A percentile compares a stretch with the other conserved stretches of the same genome.
phyloP scores from a whole-genome alignment of 1,140 invertebrate species.

The Tribolium madens region DNA sequence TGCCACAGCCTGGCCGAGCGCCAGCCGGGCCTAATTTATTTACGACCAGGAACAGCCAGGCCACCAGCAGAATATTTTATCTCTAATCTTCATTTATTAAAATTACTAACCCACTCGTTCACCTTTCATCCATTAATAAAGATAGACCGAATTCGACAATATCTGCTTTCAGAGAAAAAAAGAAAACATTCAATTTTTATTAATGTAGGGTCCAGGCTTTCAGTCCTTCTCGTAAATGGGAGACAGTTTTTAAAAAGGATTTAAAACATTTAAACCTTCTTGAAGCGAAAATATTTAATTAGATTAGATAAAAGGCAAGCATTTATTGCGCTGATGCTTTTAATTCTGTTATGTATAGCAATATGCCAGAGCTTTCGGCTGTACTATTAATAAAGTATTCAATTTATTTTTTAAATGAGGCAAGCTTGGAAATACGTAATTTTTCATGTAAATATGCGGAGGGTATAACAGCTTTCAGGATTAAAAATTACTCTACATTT shows the following conservation, averaged over 20 bases:
- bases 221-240: background rate
- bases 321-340: conserved; percentile 44
- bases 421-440: conserved; percentile 40
- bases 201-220: background rate
- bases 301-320: conserved; percentile 40
- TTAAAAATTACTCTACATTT: conserved; percentile 49
- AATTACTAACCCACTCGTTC: conserved; percentile 38
- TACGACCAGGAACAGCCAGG: conserved; percentile 40
- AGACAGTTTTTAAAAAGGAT: conserved; percentile 26
- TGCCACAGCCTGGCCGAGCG: conserved; percentile 39
- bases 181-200: background rate
- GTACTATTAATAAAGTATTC: conserved; percentile 50
- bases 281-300: conserved; percentile 36
- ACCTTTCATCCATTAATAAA: conserved; percentile 42
- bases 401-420: conserved; percentile 51
- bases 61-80: conserved; percentile 46
- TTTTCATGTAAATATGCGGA: conserved; percentile 48
- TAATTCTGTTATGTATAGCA: conserved; percentile 45
- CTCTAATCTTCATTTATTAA: conserved; percentile 46
- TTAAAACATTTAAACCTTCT: conserved; percentile 26
- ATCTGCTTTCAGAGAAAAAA: background rate
- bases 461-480: conserved; percentile 38
- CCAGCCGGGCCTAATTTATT: conserved; percentile 46
- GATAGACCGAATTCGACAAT: conserved; percentile 23
- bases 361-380: conserved; percentile 34